Conservation (phyloP, 2,888 invertebrate genomes). For the Luffia ferchaultella region DNA sequence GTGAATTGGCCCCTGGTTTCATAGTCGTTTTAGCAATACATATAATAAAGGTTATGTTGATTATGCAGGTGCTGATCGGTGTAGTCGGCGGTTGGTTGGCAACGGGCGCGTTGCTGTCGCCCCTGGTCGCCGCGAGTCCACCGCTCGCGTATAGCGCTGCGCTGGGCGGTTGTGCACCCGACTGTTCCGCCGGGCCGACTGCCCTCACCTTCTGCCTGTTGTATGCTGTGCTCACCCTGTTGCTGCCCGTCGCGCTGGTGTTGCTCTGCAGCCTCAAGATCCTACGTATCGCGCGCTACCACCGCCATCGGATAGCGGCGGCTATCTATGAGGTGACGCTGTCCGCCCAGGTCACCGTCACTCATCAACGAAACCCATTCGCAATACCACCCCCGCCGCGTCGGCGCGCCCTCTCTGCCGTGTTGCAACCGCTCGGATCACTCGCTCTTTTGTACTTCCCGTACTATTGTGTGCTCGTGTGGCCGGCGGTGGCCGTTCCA, state of each 20-base stretch:
- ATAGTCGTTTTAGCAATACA: too few relatives aligned
- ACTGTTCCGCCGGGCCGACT: constrained; percentile 69
- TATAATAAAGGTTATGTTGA: too few relatives aligned
- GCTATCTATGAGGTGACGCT: constrained; percentile 86
- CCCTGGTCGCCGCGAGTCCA: constrained; percentile 67
- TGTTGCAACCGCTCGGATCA: constrained; percentile 77
- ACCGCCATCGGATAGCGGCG: constrained; percentile 83
- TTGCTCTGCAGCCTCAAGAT: constrained; percentile 78
- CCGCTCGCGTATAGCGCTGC: constrained; percentile 49
- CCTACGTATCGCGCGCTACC: constrained; percentile 73
- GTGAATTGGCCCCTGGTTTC: too few relatives aligned
- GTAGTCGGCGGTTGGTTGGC: constrained; percentile 74
- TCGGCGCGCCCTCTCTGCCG: constrained; percentile 70
- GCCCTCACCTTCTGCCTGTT: constrained; percentile 71
- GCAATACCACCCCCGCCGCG: constrained; percentile 73
- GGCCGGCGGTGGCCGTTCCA: constrained; percentile 61
- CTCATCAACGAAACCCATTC: constrained; percentile 82
- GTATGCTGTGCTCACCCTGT: constrained; percentile 71
- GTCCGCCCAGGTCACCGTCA: constrained; percentile 84
- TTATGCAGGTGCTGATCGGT: constrained; percentile 68
- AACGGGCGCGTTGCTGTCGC: constrained; percentile 69
- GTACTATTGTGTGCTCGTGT: constrained; percentile 74
- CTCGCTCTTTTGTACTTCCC: constrained; percentile 77
- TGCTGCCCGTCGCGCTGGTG: constrained; percentile 73
- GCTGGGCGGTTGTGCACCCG: constrained; percentile 72